Base-by-base conservation (phyloP, 92 coral and sea anemone genomes). In the Epizoanthus scotinus region DNA sequence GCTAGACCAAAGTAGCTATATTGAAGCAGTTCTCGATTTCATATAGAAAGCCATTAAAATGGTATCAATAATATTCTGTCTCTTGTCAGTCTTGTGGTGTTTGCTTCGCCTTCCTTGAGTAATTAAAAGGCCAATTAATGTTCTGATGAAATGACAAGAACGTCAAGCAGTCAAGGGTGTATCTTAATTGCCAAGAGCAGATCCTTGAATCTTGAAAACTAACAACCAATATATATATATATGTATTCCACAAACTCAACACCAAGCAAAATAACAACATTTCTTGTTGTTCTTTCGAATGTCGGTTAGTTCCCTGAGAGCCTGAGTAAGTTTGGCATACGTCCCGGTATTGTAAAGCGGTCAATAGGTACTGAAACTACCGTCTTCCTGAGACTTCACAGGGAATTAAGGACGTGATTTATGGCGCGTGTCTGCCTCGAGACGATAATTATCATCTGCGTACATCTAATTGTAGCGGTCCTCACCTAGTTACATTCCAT, bases 121-220 rank as follows among this genome's bases (percentile, higher is more conserved):
- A 75, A 75, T 75, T 75, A 75, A 58, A 22, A 59, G 67, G 40
- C 67, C 81, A 75, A 75, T 75, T 75, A 75, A 58, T 36, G 81
- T 58, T 58, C 67, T 59, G 81, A 58, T 59, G 68, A 75, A 75
- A 75, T 59, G 53, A 55, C 79, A 73, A 34, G 64, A 73, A n/a
- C 49, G 67, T 75, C 68, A 10, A 15, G n/a, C 36, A 18, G 67
- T 75, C 68, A 10, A 15, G n/a, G 59, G 25, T 15, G 58, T 2
- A 14, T 52, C 52, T 10, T 26, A 50, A 21, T 53, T 27, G 22
- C 22, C 2, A 8, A 57, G 53, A 58, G 40, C 24, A 59, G 67
- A 58, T 13, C 55, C 56, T 20, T 22, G 7, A 17, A 54, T 5
- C 36, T 38, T 40, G 9, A 15, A 75, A 19, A 36, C 68, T 12